Conservation (phyloP, 2,113 vertebrate species). For the Apteryx owenii region DNA sequence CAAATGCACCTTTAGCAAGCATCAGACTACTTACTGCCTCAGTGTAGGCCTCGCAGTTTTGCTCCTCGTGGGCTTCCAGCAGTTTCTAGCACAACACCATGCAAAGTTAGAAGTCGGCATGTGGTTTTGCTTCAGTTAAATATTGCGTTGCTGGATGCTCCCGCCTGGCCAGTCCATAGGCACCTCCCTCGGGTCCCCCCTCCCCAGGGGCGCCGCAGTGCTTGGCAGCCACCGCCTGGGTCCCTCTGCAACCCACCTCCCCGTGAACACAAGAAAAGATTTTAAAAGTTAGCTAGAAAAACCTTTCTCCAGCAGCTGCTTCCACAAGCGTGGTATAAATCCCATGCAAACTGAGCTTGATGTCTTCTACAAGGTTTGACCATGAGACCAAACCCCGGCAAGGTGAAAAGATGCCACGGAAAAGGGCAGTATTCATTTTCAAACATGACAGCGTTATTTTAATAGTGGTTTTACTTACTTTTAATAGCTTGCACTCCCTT, state of each 20-base stretch:
- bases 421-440: background rate
- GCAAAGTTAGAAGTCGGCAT: background rate
- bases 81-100: slow-evolving; percentile 85
- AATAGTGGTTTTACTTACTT: slow-evolving; percentile 78
- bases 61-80: slow-evolving; percentile 96
- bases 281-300: no score
- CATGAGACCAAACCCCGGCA: rapidly evolving
- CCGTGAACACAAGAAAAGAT: rapidly evolving
- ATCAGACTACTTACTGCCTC: slow-evolving; percentile 87
- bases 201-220: no score
- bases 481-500: slow-evolving; percentile 96
- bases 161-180: rapidly evolving
- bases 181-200: background rate
- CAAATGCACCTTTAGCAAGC: background rate
- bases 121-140: no score
- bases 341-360: rapidly evolving
- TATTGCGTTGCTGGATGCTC: rapidly evolving
- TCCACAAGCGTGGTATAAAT: background rate
- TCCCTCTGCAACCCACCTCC: background rate
- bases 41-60: slow-evolving; percentile 95
- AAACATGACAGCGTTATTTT: background rate
- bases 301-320: background rate
- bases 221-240: background rate
- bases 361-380: rapidly evolving
- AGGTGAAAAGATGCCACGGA: background rate